A percentile compares a stretch with the other conserved stretches of the same genome.
These are phyloP conservation scores for Crotalus tigris DNA, from an alignment of 2,113 vertebrate species.

Conservation along the genomic window DNA sequence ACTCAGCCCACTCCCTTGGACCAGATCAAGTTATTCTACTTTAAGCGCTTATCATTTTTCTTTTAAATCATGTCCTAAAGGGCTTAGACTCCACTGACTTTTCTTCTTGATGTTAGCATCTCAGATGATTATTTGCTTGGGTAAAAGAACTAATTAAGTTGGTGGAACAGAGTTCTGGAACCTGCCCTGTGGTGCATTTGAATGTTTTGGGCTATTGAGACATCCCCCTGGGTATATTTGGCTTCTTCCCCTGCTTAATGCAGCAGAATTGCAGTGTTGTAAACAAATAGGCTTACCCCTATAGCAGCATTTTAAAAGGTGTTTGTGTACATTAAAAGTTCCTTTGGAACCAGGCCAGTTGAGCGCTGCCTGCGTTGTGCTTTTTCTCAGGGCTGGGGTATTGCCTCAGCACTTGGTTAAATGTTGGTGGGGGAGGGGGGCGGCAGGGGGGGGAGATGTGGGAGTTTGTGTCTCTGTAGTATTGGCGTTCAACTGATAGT, in stretches of 20 bases:
- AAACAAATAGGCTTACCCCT: slow-evolving; percentile 18
- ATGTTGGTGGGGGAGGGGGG: not conserved
- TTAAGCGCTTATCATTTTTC: not conserved
- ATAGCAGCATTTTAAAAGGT: slow-evolving; percentile 15
- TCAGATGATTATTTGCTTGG: slow-evolving; percentile 46
- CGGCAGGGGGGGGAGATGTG: not conserved
- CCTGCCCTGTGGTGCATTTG: slow-evolving; percentile 35
- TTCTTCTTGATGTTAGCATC: slow-evolving; percentile 33
- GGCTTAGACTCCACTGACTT: slow-evolving; percentile 19
- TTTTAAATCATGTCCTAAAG: slow-evolving; percentile 20
- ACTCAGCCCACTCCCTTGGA: not conserved
- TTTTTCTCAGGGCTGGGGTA: slow-evolving; percentile 23
- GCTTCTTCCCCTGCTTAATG: slow-evolving; percentile 13
- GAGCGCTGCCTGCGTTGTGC: too few relatives aligned
- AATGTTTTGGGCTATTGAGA: slow-evolving; percentile 46
- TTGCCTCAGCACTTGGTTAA: slow-evolving; percentile 36
- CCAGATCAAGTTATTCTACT: not conserved
- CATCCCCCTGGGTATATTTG: slow-evolving; percentile 48
- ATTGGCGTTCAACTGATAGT: slow-evolving; percentile 21
- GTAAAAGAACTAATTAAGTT: slow-evolving; percentile 52
- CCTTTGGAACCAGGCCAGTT: slow-evolving; percentile 7
- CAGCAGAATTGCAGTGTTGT: slow-evolving; percentile 37
- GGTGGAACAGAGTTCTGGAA: slow-evolving; percentile 60
- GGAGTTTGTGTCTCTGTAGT: slow-evolving; percentile 19
- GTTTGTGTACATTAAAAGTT: slow-evolving; percentile 11